Evolutionary conservation across 2,113 vertebrate genomes (phyloP).

Genomic region (Alethe castanea): DNA sequence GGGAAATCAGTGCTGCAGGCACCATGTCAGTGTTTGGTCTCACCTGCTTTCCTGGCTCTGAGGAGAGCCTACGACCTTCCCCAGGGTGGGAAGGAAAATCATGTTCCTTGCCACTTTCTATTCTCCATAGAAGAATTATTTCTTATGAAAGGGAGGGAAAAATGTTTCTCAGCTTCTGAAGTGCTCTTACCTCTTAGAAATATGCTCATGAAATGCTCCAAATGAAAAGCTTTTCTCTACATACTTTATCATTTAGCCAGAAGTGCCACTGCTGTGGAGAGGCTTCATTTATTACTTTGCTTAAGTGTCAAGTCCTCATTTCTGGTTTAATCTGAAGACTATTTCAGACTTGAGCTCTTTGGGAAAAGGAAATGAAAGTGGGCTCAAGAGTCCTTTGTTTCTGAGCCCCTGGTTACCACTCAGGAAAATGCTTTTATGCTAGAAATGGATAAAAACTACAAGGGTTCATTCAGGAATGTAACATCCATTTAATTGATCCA

Average conservation of each 20-base stretch:
- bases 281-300: neutral
- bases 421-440: neutral
- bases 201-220: neutral
- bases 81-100: neutral
- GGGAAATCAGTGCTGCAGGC: accelerated
- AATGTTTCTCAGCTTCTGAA: neutral
- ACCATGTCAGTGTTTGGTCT: accelerated
- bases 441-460: constrained; percentile 25
- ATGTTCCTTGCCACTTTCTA: neutral
- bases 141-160: neutral
- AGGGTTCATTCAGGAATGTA: constrained; percentile 31
- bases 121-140: neutral
- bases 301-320: neutral
- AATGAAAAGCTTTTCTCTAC: neutral
- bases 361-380: neutral
- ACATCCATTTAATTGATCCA: constrained; percentile 37
- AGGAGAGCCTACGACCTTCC: neutral
- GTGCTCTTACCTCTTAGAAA: neutral
- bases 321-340: neutral
- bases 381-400: constrained; percentile 29
- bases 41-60: neutral
- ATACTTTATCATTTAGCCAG: neutral
- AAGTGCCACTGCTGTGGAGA: neutral
- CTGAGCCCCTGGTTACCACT: neutral
- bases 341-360: neutral